These are phyloP conservation scores for Delichon dasypus DNA, from an alignment of 2,797 vertebrate species.

Conservation along the genomic window DNA sequence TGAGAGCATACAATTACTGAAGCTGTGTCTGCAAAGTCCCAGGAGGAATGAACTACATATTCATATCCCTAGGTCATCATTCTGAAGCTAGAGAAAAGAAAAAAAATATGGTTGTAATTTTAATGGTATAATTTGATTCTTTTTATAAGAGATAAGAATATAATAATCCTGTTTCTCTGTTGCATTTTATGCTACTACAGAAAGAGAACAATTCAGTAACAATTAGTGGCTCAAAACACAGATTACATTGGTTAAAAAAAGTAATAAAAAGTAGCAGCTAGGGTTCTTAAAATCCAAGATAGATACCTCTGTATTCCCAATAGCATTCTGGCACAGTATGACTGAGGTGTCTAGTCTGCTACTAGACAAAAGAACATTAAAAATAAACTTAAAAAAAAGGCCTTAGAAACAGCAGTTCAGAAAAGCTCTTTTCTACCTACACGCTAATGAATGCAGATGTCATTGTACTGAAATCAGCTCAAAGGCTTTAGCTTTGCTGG, in stretches of 20 bases:
- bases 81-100: not conserved
- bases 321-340: not conserved
- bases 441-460: not conserved
- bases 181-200: not conserved
- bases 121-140: not conserved
- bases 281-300: not conserved
- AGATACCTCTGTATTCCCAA: not conserved
- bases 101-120: not conserved
- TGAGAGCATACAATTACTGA: not conserved
- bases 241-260: not conserved
- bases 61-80: not conserved
- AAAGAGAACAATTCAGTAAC: not conserved
- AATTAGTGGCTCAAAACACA: not conserved
- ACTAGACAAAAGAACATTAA: not conserved
- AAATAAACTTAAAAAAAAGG: not conserved
- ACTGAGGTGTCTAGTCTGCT: not conserved
- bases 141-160: not conserved
- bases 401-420: not conserved
- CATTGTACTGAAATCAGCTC: not conserved
- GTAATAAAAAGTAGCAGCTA: not conserved
- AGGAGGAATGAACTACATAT: not conserved
- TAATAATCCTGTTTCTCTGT: not conserved
- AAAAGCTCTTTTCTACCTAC: slow-evolving; percentile 16
- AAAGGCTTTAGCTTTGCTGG: slow-evolving; percentile 16
- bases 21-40: not conserved